Base-by-base conservation (phyloP, 1,140 invertebrate genomes). In the Trichogramma pretiosum region DNA sequence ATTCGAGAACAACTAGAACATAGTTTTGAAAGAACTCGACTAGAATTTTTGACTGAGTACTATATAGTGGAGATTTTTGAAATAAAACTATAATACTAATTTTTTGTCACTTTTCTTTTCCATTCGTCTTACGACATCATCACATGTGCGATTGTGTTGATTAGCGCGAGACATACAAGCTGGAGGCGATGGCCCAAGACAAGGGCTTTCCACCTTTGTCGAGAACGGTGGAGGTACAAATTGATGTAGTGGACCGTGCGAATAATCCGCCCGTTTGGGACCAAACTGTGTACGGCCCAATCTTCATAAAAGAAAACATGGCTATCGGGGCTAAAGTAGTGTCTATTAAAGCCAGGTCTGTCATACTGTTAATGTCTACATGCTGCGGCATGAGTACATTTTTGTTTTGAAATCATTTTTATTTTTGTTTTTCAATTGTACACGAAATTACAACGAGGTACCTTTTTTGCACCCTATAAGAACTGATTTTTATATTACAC, bases 261-360 rank as follows among this genome's bases (percentile, higher is more conserved):
- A 94, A 93, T 83, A 94, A 94, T 80, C 90, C 91, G 71, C 91
- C 91, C 72, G 85, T 94, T 69, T 96, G 91, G 91, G 89, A 93
- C 77, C 86, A 93, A 78, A 82, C 83, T 67, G 83, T 89, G 71
- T 96, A 95, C 80, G 90, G 90, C 67, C 91, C 92, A 64, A 90
- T 93, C 81, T 90, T 84, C 83, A 88, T 93, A 77, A 89, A 89
- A 82, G 92, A 96, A 81, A 93, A 93, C 78, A 84, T 89, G 78
- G 84, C 89, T 74, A 88, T 94, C 71, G 92, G 91, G 74, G 87
- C 88, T 77, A 93, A 87, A 83, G 89, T 96, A 78, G 85, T 92
- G 70, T 92, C 90, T 74, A 85, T 93, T 75, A 94, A 93, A 88
- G 91, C 91, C 82, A 93, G 90, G 90, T 93, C 84, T 82, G 84